Evolutionary conservation across 2,888 invertebrate species (phyloP).

Genomic region (Heterodera filipjevi): DNA sequence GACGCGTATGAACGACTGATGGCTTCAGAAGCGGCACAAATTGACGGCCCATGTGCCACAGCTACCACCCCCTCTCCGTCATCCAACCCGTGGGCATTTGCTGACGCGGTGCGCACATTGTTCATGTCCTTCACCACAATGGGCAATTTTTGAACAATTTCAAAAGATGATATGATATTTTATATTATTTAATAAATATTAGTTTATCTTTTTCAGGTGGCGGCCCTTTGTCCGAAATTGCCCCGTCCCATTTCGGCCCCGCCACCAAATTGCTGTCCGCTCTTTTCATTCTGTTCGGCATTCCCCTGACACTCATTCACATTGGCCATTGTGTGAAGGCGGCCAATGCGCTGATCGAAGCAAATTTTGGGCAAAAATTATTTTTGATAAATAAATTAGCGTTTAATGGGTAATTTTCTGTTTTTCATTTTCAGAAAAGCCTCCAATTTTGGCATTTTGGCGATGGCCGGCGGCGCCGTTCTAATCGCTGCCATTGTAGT

Average conservation of each 20-base stretch:
- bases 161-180: not conserved
- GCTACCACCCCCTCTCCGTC: not conserved
- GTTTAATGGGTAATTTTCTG: not conserved
- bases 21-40: constrained; percentile 10
- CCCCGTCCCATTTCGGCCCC: not conserved
- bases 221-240: not conserved
- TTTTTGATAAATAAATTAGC: not conserved
- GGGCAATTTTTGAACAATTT: constrained; percentile 2
- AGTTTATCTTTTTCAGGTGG: too few species aligned
- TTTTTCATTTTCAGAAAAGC: not conserved
- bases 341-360: constrained; percentile 12
- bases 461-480: not conserved
- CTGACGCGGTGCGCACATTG: constrained; percentile 7
- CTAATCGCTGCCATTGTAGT: not conserved
- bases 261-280: constrained; percentile 8
- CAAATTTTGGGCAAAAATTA: not conserved
- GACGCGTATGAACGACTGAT: constrained; percentile 22
- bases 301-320: constrained; percentile 22
- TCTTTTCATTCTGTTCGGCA: constrained; percentile 17
- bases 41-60: not conserved
- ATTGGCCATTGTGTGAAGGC: constrained; percentile 24
- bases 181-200: too few species aligned
- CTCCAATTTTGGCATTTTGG: not conserved
- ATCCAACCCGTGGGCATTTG: constrained; percentile 16
- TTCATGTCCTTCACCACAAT: constrained; percentile 13